These are phyloP conservation scores for Mythimna vitellina DNA, from an alignment of 2,888 invertebrate species.

Conservation along the genomic window DNA sequence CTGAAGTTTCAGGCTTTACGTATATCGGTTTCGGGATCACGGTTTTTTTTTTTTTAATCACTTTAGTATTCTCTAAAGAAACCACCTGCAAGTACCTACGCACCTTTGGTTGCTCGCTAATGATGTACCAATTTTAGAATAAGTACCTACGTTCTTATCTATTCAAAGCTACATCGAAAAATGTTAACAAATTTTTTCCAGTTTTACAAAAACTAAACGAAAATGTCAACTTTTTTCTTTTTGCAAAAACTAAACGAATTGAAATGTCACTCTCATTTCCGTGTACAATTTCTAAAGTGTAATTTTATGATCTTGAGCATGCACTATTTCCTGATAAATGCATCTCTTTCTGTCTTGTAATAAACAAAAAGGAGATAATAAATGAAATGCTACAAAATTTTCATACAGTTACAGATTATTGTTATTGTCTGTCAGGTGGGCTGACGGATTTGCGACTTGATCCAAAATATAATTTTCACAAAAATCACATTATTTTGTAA, in stretches of 20 bases:
- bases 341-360: not conserved
- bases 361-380: not conserved
- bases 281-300: not conserved
- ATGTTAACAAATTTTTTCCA: not conserved
- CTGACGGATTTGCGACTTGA: slow-evolving; percentile 7
- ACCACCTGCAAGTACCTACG: too few relatives aligned
- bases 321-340: not conserved
- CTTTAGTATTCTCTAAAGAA: too few relatives aligned
- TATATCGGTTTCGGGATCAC: too few relatives aligned
- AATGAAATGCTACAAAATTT: slow-evolving; percentile 14
- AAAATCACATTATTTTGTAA: slow-evolving; percentile 34
- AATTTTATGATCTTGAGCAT: slow-evolving; percentile 15
- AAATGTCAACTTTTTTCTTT: not conserved
- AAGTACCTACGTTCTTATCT: too few relatives aligned
- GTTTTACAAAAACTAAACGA: not conserved
- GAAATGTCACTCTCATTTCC: not conserved
- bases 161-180: not conserved
- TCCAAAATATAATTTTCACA: not conserved
- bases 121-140: too few relatives aligned
- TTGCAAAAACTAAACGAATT: slow-evolving; percentile 26
- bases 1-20: too few relatives aligned
- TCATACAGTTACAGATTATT: not conserved
- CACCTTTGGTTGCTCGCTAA: too few relatives aligned
- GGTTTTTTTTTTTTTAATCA: too few relatives aligned
- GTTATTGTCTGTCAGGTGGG: slow-evolving; percentile 11